Conservation (phyloP, 2,113 vertebrate species). For the Verasper variegatus region DNA sequence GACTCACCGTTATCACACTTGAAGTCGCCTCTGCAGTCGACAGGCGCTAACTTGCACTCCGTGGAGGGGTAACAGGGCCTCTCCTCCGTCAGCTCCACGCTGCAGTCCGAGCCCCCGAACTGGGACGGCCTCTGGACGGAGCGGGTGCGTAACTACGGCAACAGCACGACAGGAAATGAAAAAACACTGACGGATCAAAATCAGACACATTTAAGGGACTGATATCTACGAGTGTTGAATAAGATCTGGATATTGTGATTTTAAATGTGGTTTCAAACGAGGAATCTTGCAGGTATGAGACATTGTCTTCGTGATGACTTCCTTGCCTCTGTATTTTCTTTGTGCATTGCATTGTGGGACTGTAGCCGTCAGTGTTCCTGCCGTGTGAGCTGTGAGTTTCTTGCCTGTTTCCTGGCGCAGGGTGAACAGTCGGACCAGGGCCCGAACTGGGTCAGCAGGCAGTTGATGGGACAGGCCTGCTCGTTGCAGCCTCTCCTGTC, state of each 20-base stretch:
- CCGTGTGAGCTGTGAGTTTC: slow-evolving; percentile 21
- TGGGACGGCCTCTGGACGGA: slow-evolving; percentile 85
- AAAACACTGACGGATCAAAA: background rate
- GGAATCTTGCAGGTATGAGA: too few relatives aligned
- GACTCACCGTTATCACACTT: slow-evolving; percentile 87
- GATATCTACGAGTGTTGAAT: too few relatives aligned
- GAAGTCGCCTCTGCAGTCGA: slow-evolving; percentile 87
- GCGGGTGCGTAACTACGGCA: slow-evolving; percentile 85
- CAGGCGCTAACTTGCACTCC: slow-evolving; percentile 85
- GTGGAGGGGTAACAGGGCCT: slow-evolving; percentile 84
- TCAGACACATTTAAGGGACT: background rate
- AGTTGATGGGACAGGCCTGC: slow-evolving; percentile 88
- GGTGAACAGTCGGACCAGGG: slow-evolving; percentile 92
- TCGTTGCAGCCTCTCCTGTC: slow-evolving; percentile 86
- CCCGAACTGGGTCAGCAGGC: slow-evolving; percentile 86
- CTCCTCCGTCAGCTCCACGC: slow-evolving; percentile 81
- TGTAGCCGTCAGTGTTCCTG: background rate
- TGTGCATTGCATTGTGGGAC: background rate
- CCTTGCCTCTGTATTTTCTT: too few relatives aligned
- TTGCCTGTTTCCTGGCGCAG: slow-evolving; percentile 88
- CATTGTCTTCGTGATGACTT: too few relatives aligned
- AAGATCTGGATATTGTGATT: too few relatives aligned
- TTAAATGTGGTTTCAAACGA: too few relatives aligned
- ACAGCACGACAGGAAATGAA: background rate
- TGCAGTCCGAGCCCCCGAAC: slow-evolving; percentile 88